Percentiles rank a stretch among this genome's conserved stretches.
These are phyloP conservation scores for Sitta europaea DNA, from an alignment of 2,113 vertebrate genomes.

Conservation along the genomic window DNA sequence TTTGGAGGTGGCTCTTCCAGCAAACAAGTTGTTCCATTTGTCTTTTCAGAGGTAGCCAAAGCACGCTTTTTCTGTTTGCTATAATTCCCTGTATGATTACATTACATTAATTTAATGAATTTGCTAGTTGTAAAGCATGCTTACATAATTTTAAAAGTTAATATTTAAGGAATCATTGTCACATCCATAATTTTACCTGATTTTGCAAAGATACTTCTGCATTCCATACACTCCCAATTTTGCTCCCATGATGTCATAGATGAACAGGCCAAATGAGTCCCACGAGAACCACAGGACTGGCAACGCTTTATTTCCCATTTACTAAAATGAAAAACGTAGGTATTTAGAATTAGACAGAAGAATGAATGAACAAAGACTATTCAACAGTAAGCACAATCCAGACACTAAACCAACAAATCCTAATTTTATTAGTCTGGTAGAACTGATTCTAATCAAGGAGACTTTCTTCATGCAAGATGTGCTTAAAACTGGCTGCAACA, in stretches of 20 bases:
- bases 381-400: not conserved
- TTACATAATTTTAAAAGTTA: not conserved
- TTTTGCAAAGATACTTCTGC: constrained; percentile 76
- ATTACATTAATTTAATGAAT: not conserved
- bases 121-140: not conserved
- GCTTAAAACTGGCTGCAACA: not conserved
- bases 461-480: not conserved
- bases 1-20: constrained; percentile 76
- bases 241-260: constrained; percentile 73
- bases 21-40: constrained; percentile 50
- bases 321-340: constrained; percentile 64
- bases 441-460: not conserved
- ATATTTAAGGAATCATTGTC: not conserved
- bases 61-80: constrained; percentile 57
- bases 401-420: not conserved
- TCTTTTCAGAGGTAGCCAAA: constrained; percentile 53
- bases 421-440: not conserved
- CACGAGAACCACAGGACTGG: constrained; percentile 87
- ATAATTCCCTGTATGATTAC: constrained; percentile 58
- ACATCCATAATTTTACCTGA: constrained; percentile 74
- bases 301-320: constrained; percentile 89
- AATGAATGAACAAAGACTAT: not conserved
- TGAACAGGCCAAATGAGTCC: constrained; percentile 91
- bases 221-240: constrained; percentile 89
- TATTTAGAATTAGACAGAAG: not conserved